Evolutionary conservation across 2,797 vertebrate genomes (phyloP), one percentile per base, ranked within the genome.

Genomic region (Protonibea diacanthus): DNA sequence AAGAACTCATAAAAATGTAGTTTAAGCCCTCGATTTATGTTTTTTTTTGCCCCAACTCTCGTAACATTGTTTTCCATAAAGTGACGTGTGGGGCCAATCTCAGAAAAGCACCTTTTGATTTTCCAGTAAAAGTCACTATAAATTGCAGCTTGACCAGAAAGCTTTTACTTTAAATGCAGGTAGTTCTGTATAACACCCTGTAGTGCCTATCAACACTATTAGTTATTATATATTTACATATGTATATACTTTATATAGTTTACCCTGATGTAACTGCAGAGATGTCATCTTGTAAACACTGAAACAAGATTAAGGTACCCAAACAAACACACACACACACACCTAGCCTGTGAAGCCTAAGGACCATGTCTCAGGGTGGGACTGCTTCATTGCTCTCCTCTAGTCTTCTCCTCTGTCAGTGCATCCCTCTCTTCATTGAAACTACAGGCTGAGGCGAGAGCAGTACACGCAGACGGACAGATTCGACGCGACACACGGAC

Each of bases 201-300:
- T 80, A 47, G 69, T 82, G 75, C 71, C 78, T 83, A 76, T 78
- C 9, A 71, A 71, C 64, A 38, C 62, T 72, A 81, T 42, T 65
- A 53, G 59, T 76, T 47, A 63, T 81, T 74, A 58, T 83, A 49
- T 92, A 90, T 92, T 78, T 93, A 92, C 87, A 92, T 92, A 93
- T 94, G 86, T 91, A 92, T 92, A 92, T 78, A 82, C 82, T 88
- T 91, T 88, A 80, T 91, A 86, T 84, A 81, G 82, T 86, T 92
- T 77, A 90, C 92, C 89, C 93, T 91, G 92, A 93, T 92, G 79
- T 83, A 89, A 92, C 92, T 80, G 91, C 90, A 91, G 84, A 91
- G 76, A 90, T 89, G 71, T 86, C 38, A 71, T 85, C 87, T 83
- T 86, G 71, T 84, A 80, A 91, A 93, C 86, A 90, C 49, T 38